These are phyloP conservation scores for Chascanopsetta lugubris DNA, from an alignment of 2,113 vertebrate species.

Conservation along the genomic window DNA sequence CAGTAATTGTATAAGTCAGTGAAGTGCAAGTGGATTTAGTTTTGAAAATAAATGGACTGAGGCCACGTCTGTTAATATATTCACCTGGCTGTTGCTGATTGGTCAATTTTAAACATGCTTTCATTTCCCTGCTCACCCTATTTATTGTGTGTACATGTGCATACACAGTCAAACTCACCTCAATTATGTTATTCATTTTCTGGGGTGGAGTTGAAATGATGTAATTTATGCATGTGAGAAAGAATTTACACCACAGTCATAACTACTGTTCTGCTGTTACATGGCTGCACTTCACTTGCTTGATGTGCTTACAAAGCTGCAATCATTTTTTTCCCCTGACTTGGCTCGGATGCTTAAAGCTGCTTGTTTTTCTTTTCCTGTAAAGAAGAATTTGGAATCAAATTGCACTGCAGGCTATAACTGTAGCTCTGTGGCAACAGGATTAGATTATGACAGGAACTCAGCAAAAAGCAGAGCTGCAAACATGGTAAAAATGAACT, in stretches of 20 bases:
- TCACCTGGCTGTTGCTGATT: slow-evolving; percentile 25
- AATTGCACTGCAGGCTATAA: slow-evolving; percentile 19
- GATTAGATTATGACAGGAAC: slow-evolving; percentile 30
- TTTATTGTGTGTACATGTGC: not conserved
- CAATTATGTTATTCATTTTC: slow-evolving; percentile 22
- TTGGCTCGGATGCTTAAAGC: slow-evolving; percentile 33
- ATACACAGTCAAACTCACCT: slow-evolving; percentile 25
- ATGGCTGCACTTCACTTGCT: slow-evolving; percentile 3
- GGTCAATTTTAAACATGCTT: slow-evolving; percentile 26
- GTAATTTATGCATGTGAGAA: slow-evolving; percentile 11
- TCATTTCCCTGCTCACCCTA: not conserved
- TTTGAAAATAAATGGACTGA: slow-evolving; percentile 32
- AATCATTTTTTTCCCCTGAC: slow-evolving; percentile 16
- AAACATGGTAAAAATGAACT: slow-evolving; percentile 5
- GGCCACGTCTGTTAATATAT: slow-evolving; percentile 36
- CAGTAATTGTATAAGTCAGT: slow-evolving; percentile 30
- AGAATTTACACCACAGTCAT: slow-evolving; percentile 22
- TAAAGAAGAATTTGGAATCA: slow-evolving; percentile 12
- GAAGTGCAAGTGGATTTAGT: not conserved
- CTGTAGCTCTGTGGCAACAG: slow-evolving; percentile 16
- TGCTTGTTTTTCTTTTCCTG: slow-evolving; percentile 21
- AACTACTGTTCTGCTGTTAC: not conserved
- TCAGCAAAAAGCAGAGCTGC: slow-evolving; percentile 14
- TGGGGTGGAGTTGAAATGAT: slow-evolving; percentile 16
- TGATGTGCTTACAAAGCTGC: slow-evolving; percentile 16